These are phyloP conservation scores for Drosophila nebulosa DNA, from an alignment of 1,140 invertebrate species.

Conservation along the genomic window DNA sequence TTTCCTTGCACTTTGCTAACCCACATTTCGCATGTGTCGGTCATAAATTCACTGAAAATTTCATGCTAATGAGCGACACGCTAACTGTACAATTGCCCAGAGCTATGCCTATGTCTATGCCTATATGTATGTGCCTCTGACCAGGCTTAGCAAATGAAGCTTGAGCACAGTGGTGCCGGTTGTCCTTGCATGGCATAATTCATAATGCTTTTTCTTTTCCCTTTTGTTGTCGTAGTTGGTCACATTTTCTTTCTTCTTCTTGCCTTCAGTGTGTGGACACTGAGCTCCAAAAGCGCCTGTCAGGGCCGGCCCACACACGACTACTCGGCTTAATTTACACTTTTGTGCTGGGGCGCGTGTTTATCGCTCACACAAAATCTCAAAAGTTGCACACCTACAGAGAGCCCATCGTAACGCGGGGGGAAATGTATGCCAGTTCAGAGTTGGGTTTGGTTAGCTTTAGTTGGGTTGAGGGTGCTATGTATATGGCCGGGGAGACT, in stretches of 20 bases:
- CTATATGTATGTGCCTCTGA: conserved; percentile 23
- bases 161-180: conserved; percentile 35
- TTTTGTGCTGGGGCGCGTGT: conserved; percentile 74
- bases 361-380: conserved; percentile 77
- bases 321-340: conserved; percentile 71
- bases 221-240: conserved; percentile 11
- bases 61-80: conserved; percentile 77
- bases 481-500: conserved; percentile 20
- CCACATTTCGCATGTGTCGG: conserved; percentile 69
- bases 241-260: background rate
- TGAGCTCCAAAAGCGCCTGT: background rate
- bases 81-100: conserved; percentile 67
- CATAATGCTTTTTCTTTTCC: conserved; percentile 62
- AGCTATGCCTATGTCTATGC: conserved; percentile 12
- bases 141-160: conserved; percentile 74
- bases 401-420: conserved; percentile 12
- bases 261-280: background rate
- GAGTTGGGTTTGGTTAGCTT: background rate
- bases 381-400: conserved; percentile 53
- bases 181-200: conserved; percentile 75
- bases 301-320: conserved; percentile 62
- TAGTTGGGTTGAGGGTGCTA: conserved; percentile 36
- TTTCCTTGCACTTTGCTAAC: conserved; percentile 48
- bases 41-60: conserved; percentile 71
- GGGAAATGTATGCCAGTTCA: background rate